phyloP scores from a whole-genome alignment of 2,888 invertebrate genomes.

The Serripes groenlandicus region DNA sequence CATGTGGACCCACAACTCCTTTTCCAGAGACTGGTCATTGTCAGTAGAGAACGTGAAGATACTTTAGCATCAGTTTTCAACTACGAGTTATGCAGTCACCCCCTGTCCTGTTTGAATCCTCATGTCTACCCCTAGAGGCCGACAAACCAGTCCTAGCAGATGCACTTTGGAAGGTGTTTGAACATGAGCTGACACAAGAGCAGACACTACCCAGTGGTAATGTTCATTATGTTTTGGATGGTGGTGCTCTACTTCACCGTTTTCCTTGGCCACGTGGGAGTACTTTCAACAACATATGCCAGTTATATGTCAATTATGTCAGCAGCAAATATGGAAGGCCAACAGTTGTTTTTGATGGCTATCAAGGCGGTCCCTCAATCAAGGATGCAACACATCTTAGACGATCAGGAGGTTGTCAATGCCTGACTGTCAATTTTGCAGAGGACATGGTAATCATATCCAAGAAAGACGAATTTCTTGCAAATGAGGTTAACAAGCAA shows the following conservation, averaged over 20 bases:
- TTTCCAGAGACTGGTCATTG: background rate
- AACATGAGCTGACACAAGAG: background rate
- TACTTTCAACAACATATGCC: constrained; percentile 26
- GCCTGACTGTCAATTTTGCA: background rate
- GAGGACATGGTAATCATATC: background rate
- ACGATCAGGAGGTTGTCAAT: background rate
- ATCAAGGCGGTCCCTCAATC: constrained; percentile 4
- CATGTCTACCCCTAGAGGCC: background rate
- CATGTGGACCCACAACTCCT: constrained; percentile 5
- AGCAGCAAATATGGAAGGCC: background rate
- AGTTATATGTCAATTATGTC: constrained; percentile 5
- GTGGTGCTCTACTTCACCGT: constrained; percentile 52
- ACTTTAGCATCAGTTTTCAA: background rate
- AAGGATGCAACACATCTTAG: constrained; percentile 13
- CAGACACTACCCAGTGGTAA: background rate
- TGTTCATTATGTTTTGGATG: constrained; percentile 52
- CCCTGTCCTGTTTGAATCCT: background rate
- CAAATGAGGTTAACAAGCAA: background rate
- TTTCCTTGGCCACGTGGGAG: constrained; percentile 49
- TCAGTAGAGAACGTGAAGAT: background rate
- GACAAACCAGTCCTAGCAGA: background rate
- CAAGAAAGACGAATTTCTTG: background rate
- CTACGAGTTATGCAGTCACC: background rate
- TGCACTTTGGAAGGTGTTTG: background rate
- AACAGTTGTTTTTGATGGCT: constrained; percentile 33